phyloP scores from a whole-genome alignment of 2,888 invertebrate genomes.

The Hemicrepidius hirtus region DNA sequence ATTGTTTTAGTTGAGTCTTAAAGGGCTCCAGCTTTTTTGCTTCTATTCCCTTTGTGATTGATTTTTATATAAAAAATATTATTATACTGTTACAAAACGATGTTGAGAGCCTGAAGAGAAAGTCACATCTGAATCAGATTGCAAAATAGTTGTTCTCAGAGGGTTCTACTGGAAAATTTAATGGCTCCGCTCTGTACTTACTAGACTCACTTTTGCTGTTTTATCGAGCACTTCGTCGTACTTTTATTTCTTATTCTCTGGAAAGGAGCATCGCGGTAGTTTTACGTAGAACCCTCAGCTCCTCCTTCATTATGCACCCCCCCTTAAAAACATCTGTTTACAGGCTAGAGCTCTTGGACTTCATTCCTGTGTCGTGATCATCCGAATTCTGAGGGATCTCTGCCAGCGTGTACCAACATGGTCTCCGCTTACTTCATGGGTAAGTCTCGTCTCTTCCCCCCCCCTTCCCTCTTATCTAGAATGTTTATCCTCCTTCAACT shows the following conservation, averaged over 20 bases:
- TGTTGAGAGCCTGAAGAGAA: slow-evolving; percentile 59
- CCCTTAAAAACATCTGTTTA: slow-evolving; percentile 60
- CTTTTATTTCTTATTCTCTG: slow-evolving; percentile 27
- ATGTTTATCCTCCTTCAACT: too few species aligned
- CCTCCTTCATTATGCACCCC: slow-evolving; percentile 22
- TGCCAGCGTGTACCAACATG: slow-evolving; percentile 96
- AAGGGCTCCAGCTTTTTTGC: slow-evolving; percentile 69
- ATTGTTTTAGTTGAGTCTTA: slow-evolving; percentile 53
- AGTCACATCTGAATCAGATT: slow-evolving; percentile 68
- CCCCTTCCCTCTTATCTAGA: too few species aligned
- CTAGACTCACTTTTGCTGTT: slow-evolving; percentile 27
- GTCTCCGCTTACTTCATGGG: slow-evolving; percentile 96
- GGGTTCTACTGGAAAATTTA: slow-evolving; percentile 63
- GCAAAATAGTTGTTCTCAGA: slow-evolving; percentile 48
- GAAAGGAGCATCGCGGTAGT: slow-evolving; percentile 47
- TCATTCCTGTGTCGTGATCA: slow-evolving; percentile 97
- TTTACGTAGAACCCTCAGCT: slow-evolving; percentile 52
- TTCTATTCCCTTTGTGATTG: slow-evolving; percentile 67
- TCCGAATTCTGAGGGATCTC: slow-evolving; percentile 95
- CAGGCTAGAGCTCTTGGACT: slow-evolving; percentile 97
- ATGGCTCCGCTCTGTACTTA: slow-evolving; percentile 51
- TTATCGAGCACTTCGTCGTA: slow-evolving; percentile 32
- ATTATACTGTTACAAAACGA: slow-evolving; percentile 28
- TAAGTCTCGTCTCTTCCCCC: too few species aligned
- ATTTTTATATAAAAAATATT: slow-evolving; percentile 39